Evolutionary conservation across 2,797 vertebrate genomes (phyloP), one percentile per base, ranked within the genome.

Genomic region (Onychomys leucogaster): DNA sequence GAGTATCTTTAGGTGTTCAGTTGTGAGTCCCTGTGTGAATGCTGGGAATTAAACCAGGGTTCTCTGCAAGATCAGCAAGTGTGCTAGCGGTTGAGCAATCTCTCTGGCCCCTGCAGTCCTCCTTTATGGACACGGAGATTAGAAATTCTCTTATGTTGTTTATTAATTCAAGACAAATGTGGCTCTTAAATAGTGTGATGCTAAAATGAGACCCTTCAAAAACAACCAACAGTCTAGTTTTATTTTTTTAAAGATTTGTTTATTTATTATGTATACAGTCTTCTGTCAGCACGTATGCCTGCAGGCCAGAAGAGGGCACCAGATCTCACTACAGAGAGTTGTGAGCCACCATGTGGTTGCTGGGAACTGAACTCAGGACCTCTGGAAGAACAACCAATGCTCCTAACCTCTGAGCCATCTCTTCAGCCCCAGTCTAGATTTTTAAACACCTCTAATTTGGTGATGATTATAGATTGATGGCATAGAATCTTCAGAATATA

Each of bases 201-300:
- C 90, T 93, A 80, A 91, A 95, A 77, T 21, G 27, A 95, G 32
- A 96, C 59, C 75, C 59, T 83, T 96, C 52, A 87, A 91, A 93
- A 69, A 81, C 6, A 91, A n/a, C 52, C 77, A 90, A 61, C 19
- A 41, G 27, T 82, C 55, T 78, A 19, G 41, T 29, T 77, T 95
- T 93, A 76, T 67, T 55, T 55, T 55, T 95, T 93, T 78, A 71
- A 82, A 96, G 16, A 55, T 55, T 17, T 55, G 17, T 17, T 55
- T 55, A 55, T 55, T 55, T 17, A 17, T 46, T 46, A 46, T 46
- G 55, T 55, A 4, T 5, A 55, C 55, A 55, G 55, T 55, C 55
- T 55, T 55, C 55, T 55, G 55, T 55, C 55, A 16, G 55, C 55
- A 55, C 17, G 5, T 55, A 55, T 55, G 14, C 55, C 55, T 55